Conservation (phyloP, 2,797 vertebrate genomes). For the Graptemys geographica region DNA sequence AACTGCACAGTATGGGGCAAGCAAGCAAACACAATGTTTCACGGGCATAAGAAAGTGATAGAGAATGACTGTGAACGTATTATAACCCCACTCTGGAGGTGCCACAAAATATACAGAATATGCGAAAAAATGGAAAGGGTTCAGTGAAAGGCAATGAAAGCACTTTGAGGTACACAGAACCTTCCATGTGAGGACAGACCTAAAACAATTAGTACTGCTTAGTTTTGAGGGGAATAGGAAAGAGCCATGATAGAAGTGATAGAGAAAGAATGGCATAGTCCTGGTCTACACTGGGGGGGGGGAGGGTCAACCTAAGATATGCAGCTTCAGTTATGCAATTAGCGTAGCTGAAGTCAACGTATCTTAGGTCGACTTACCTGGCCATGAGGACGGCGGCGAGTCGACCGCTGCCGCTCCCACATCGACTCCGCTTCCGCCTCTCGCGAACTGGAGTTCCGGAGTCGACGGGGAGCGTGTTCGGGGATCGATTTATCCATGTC, state of each 20-base stretch:
- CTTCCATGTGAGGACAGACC: constrained; percentile 50
- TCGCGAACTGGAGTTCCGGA: too few species aligned
- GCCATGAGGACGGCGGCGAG: too few species aligned
- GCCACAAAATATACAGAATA: constrained; percentile 10
- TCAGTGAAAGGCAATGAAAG: constrained; percentile 56
- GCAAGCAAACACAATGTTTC: constrained; percentile 20
- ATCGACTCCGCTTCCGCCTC: too few species aligned
- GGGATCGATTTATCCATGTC: too few species aligned
- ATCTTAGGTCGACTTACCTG: too few species aligned
- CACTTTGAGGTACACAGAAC: constrained; percentile 26
- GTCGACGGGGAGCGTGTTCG: too few species aligned
- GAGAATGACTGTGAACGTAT: constrained; percentile 36
- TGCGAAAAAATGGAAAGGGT: constrained; percentile 3
- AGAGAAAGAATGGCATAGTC: constrained; percentile 15
- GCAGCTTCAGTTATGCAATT: too few species aligned
- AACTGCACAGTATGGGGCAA: background rate
- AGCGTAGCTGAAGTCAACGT: too few species aligned
- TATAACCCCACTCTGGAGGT: constrained; percentile 29
- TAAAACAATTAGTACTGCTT: constrained; percentile 50
- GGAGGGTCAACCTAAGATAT: too few species aligned
- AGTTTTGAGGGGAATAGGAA: constrained; percentile 64
- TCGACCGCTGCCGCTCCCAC: too few species aligned
- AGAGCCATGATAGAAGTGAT: constrained; percentile 31
- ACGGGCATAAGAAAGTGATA: background rate
- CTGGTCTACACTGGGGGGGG: too few species aligned